Percentiles rank a stretch among this genome's conserved stretches.
Evolutionary conservation across 1,140 invertebrate species (phyloP).

Genomic region (Zophobas morio): DNA sequence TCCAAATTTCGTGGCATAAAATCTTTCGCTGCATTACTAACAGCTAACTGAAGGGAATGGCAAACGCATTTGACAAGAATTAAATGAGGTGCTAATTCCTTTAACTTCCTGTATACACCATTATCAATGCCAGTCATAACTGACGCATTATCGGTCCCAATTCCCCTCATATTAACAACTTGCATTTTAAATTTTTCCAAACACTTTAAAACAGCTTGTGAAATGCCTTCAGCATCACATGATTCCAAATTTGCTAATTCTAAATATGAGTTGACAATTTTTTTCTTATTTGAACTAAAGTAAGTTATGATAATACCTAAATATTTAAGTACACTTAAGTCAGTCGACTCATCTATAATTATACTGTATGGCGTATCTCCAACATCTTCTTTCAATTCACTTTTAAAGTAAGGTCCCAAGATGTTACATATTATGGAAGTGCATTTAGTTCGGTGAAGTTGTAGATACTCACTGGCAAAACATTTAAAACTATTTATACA

Average conservation of each 20-base stretch:
- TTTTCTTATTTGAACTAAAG: slow-evolving; percentile 14
- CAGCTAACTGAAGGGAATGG: slow-evolving; percentile 15
- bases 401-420: slow-evolving; percentile 4
- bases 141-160: slow-evolving; percentile 48
- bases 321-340: slow-evolving; percentile 18
- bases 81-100: slow-evolving; percentile 30
- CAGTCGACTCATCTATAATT: slow-evolving; percentile 32
- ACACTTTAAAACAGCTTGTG: background rate
- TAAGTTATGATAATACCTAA: slow-evolving; percentile 18
- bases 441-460: slow-evolving; percentile 36
- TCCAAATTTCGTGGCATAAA: background rate
- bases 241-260: background rate
- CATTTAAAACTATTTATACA: slow-evolving; percentile 14
- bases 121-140: slow-evolving; percentile 46
- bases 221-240: slow-evolving; percentile 10
- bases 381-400: slow-evolving; percentile 10
- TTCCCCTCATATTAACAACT: slow-evolving; percentile 26
- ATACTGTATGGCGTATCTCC: slow-evolving; percentile 7
- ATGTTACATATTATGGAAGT: slow-evolving; percentile 4
- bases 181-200: slow-evolving; percentile 14
- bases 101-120: slow-evolving; percentile 43
- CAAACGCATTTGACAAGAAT: slow-evolving; percentile 35
- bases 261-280: slow-evolving; percentile 15
- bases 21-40: background rate
- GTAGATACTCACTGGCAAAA: background rate